These are phyloP conservation scores for Orchesella flavescens DNA, from an alignment of 2,888 invertebrate species.

Conservation along the genomic window DNA sequence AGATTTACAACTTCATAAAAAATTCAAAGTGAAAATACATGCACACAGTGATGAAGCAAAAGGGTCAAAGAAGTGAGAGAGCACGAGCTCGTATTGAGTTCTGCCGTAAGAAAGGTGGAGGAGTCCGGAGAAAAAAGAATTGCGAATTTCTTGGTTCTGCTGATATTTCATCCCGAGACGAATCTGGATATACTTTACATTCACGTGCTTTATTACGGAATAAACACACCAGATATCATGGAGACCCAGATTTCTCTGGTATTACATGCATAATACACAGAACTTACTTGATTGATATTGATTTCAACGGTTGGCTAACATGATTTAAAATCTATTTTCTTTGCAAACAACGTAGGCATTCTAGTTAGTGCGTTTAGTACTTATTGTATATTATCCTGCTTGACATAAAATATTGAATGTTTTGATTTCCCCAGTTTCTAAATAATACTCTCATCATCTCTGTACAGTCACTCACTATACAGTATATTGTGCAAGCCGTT, in stretches of 20 bases:
- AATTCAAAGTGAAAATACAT: conserved; percentile 34
- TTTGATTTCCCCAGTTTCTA: too few relatives aligned
- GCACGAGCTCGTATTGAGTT: conserved; percentile 70
- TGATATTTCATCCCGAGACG: conserved; percentile 54
- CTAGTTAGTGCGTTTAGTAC: too few relatives aligned
- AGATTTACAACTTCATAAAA: conserved; percentile 54
- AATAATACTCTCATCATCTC: too few relatives aligned
- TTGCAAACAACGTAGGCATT: not conserved
- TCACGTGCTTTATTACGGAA: conserved; percentile 53
- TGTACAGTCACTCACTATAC: too few relatives aligned
- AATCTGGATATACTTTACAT: conserved; percentile 50
- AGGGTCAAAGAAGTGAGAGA: conserved; percentile 69
- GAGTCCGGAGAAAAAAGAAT: conserved; percentile 51
- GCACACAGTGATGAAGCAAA: conserved; percentile 66
- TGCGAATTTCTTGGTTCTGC: conserved; percentile 57
- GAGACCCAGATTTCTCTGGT: conserved; percentile 62
- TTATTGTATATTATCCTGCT: too few relatives aligned
- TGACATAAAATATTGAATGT: too few relatives aligned
- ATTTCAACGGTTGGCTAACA: not conserved
- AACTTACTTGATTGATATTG: conserved; percentile 21
- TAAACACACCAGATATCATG: conserved; percentile 53
- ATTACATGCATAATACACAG: conserved; percentile 4
- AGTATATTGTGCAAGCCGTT: too few relatives aligned
- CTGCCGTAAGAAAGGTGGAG: conserved; percentile 62
- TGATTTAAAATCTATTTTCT: not conserved